Conservation (phyloP, 2,113 vertebrate species). For the Bufo gargarizans region DNA sequence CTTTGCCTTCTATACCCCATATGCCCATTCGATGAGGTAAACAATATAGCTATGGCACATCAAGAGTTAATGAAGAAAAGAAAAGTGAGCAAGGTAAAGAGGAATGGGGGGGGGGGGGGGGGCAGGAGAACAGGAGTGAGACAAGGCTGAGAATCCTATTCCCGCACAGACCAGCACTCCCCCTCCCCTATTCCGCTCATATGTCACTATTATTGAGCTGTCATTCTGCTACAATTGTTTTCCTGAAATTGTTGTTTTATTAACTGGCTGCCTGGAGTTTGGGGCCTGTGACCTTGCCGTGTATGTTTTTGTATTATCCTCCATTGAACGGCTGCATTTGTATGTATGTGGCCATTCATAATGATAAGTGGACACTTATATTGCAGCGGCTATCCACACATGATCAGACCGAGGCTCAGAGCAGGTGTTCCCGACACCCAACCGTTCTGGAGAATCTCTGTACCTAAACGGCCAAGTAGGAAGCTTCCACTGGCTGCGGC, state of each 20-base stretch:
- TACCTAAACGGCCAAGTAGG: not conserved
- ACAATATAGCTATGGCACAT: not conserved
- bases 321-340: slow-evolving; percentile 36
- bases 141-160: slow-evolving; percentile 34
- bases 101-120: slow-evolving; percentile 21
- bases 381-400: slow-evolving; percentile 7
- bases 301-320: slow-evolving; percentile 53
- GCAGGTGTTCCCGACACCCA: not conserved
- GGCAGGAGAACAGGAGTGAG: slow-evolving; percentile 22
- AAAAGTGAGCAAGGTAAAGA: slow-evolving; percentile 11
- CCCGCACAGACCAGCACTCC: slow-evolving; percentile 21
- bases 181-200: slow-evolving; percentile 54
- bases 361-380: slow-evolving; percentile 56
- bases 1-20: not conserved
- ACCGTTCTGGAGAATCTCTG: not conserved
- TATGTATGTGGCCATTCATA: slow-evolving; percentile 53
- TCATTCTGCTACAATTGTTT: slow-evolving; percentile 59
- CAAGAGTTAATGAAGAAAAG: slow-evolving; percentile 37
- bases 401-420: not conserved
- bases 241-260: slow-evolving; percentile 59
- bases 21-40: not conserved
- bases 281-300: slow-evolving; percentile 53
- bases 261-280: slow-evolving; percentile 57
- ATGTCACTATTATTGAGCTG: slow-evolving; percentile 60
- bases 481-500: not conserved